Evolutionary conservation across 2,888 invertebrate species (phyloP), one percentile per base, ranked within the genome.

Genomic region (Antheraea yamamai): DNA sequence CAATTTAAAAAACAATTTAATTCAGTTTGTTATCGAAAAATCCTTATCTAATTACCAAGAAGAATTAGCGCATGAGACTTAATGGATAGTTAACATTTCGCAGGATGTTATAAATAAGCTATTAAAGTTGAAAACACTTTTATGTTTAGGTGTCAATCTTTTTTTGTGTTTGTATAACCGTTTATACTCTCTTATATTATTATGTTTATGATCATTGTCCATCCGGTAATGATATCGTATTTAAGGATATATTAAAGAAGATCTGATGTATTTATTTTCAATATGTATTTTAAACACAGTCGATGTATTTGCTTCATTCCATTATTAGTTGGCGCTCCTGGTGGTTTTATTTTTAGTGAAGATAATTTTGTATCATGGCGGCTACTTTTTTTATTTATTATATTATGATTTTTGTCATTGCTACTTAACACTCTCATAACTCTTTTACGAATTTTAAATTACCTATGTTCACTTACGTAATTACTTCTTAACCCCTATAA

Each of bases 101-200:
- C 39, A 70, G 70, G 70, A 70, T 70, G 70, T 39, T 39, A 23
- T 70, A 70, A 70, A 70, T 70, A 39, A 70, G 73, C 18, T 18
- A 73, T 51, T 51, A 66, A 74, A 74, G 18, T 51, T n/a, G 51
- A 51, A 66, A 66, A 74, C 26, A 12, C 26, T 74, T 70, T 39
- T 70, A 39, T 35, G 6, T 39, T 39, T 39, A 70, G 20, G 39
- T 70, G 39, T 70, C n/a, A 70, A 39, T 18, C 39, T 39, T 39
- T 70, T 68, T 39, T 35, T n/a, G 12, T 68, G 39, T 70, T 70
- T 70, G 7, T 30, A 39, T 74, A 26, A 74, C 30, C 66, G 68
- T 52, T 26, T 64, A 70, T 39, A n/a, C 20, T 8, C 39, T n/a
- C 39, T 35, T 68, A 68, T 39, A 70, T 35, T 12, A 70, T 70